These are phyloP conservation scores for Oxyura jamaicensis DNA, from an alignment of 2,113 vertebrate species.

Conservation along the genomic window DNA sequence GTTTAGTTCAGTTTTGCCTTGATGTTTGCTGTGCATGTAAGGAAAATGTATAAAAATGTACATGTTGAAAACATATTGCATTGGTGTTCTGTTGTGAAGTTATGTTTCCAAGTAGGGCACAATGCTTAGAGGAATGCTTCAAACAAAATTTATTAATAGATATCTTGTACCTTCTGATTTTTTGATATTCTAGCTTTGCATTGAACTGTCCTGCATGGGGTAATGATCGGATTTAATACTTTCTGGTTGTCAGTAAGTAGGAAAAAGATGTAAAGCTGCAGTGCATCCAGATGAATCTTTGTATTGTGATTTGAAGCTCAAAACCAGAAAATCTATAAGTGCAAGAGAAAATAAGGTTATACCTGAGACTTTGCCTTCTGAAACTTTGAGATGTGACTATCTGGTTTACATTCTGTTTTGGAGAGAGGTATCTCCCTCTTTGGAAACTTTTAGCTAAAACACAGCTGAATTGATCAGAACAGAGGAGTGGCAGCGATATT, in stretches of 20 bases:
- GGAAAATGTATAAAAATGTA: background rate
- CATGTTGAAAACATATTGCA: no score
- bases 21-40: background rate
- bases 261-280: background rate
- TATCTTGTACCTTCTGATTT: background rate
- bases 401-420: background rate
- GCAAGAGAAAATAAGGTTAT: background rate
- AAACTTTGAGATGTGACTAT: background rate
- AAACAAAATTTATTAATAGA: background rate
- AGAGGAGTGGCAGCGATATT: background rate
- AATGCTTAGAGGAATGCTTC: background rate
- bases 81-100: background rate
- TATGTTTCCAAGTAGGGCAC: background rate
- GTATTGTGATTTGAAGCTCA: background rate
- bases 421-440: background rate
- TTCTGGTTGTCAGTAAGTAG: background rate
- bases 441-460: background rate
- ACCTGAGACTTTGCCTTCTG: background rate
- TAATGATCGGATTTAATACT: background rate
- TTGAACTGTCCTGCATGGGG: background rate
- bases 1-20: background rate
- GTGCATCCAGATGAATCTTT: background rate
- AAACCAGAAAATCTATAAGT: background rate
- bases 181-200: background rate
- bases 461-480: background rate